These are phyloP conservation scores for Meliscaeva auricollis DNA, from an alignment of 2,888 invertebrate species.

Conservation along the genomic window DNA sequence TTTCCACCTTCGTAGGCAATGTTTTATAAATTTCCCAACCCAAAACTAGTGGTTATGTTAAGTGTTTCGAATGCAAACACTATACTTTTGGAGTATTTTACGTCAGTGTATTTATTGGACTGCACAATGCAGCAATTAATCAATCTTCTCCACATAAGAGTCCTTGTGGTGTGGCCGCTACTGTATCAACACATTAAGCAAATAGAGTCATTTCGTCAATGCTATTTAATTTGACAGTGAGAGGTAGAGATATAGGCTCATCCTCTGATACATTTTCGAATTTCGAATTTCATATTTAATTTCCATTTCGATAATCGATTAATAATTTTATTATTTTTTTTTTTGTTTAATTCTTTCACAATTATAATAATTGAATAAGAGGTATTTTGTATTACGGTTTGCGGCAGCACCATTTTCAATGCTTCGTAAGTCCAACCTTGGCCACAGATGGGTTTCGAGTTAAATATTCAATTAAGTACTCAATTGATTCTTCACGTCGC, in stretches of 20 bases:
- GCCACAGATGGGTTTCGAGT: slow-evolving; percentile 17
- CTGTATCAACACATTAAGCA: neutral
- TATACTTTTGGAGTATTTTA: no score
- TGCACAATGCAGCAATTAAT: slow-evolving; percentile 18
- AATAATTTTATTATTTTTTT: slow-evolving; percentile 1
- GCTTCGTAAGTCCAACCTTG: slow-evolving; percentile 7
- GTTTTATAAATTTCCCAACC: neutral
- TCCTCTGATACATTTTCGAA: no score
- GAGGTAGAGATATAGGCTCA: no score
- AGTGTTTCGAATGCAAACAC: slow-evolving; percentile 20
- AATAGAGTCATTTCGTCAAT: slow-evolving; percentile 14
- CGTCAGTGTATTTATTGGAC: neutral
- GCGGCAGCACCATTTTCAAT: neutral
- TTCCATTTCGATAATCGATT: slow-evolving; percentile 16
- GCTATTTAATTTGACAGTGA: neutral
- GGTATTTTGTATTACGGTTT: neutral
- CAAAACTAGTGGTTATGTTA: neutral
- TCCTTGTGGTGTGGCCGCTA: neutral
- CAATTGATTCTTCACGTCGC: slow-evolving; percentile 23
- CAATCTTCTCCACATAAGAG: neutral
- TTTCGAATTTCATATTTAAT: slow-evolving; percentile 18
- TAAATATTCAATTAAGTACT: slow-evolving; percentile 48
- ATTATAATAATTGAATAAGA: slow-evolving; percentile 41
- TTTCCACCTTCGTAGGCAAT: slow-evolving; percentile 7
- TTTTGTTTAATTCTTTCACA: slow-evolving; percentile 5